These are phyloP conservation scores for Passer domesticus DNA, from an alignment of 2,113 vertebrate genomes.

Conservation along the genomic window DNA sequence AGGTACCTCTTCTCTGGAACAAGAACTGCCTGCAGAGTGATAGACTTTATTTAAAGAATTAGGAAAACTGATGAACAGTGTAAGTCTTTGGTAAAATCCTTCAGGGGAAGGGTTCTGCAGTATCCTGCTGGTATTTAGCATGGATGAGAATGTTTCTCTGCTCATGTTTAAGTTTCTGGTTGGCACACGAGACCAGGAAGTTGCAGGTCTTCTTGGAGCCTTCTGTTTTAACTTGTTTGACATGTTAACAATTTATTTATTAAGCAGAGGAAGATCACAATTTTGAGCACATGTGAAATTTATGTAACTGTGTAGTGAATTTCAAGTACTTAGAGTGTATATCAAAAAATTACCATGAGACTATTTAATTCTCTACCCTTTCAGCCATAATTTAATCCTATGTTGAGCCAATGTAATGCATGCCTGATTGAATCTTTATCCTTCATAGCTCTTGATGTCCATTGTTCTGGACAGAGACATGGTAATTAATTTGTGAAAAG, in stretches of 20 bases:
- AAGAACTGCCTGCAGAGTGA: neutral
- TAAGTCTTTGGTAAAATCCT: neutral
- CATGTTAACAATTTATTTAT: neutral
- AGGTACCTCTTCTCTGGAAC: neutral
- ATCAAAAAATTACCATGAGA: neutral
- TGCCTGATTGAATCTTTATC: neutral
- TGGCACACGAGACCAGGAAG: neutral
- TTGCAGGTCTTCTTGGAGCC: neutral
- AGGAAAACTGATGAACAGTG: neutral
- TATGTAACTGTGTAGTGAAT: neutral
- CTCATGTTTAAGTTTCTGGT: neutral
- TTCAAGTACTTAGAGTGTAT: neutral
- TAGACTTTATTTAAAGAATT: neutral
- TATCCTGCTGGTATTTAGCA: neutral
- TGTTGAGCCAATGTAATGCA: neutral
- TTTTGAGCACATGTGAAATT: neutral
- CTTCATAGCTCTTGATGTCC: neutral
- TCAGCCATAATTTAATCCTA: neutral
- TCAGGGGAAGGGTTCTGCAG: neutral
- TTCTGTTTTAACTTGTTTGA: neutral
- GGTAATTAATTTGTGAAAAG: slow-evolving; percentile 12
- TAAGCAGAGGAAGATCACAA: neutral
- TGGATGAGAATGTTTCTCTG: neutral
- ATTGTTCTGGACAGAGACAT: neutral
- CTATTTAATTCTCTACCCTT: neutral